phyloP scores from a whole-genome alignment of 1,140 invertebrate species.

The Kradibia gibbosae region DNA sequence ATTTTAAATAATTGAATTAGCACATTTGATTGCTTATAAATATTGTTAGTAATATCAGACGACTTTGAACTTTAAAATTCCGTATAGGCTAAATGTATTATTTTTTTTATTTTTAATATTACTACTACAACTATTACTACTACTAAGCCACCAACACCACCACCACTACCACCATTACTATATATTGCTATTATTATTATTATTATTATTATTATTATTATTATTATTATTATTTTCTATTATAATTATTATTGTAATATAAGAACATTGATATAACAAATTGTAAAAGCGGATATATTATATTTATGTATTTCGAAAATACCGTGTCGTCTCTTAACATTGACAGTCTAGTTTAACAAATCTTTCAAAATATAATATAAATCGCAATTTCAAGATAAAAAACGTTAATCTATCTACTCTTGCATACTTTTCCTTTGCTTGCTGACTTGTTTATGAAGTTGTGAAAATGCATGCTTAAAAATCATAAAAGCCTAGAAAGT shows the following conservation, averaged over 20 bases:
- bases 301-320: constrained; percentile 63
- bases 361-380: constrained; percentile 23
- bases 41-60: constrained; percentile 54
- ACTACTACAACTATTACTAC: constrained; percentile 59
- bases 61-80: constrained; percentile 60
- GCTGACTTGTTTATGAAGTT: constrained; percentile 23
- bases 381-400: neutral
- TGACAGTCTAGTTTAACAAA: neutral
- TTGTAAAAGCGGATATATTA: constrained; percentile 64
- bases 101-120: constrained; percentile 57
- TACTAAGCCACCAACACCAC: constrained; percentile 45
- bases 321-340: constrained; percentile 19
- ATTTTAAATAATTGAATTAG: constrained; percentile 53
- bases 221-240: constrained; percentile 57
- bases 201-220: constrained; percentile 60
- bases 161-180: constrained; percentile 54
- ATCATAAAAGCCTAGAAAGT: constrained; percentile 26
- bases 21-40: constrained; percentile 53
- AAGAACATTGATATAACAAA: constrained; percentile 63
- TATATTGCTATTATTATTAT: constrained; percentile 57
- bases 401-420: constrained; percentile 2
- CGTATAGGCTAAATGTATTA: constrained; percentile 63
- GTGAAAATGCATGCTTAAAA: constrained; percentile 22
- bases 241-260: constrained; percentile 62
- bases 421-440: constrained; percentile 27